These are phyloP conservation scores for Dichetophora obliterata DNA, from an alignment of 2,888 invertebrate genomes.

Conservation along the genomic window DNA sequence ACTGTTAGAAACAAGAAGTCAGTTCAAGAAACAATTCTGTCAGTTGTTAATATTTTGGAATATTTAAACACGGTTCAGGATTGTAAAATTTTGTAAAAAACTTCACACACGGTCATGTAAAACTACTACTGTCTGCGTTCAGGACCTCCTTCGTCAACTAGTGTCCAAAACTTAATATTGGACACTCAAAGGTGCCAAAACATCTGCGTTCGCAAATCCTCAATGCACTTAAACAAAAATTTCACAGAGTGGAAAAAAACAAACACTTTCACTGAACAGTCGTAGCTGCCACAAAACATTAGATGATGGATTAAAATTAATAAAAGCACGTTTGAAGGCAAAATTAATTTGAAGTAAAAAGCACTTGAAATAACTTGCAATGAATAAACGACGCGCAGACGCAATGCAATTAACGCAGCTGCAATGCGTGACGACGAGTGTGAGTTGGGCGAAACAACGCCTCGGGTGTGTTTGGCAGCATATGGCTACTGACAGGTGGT, in stretches of 20 bases:
- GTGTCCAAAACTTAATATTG: constrained; percentile 3
- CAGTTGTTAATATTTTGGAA: too few relatives aligned
- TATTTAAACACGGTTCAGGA: too few relatives aligned
- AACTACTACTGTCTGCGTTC: not conserved
- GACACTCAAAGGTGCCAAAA: constrained; percentile 19
- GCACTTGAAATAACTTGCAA: not conserved
- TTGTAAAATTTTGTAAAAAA: too few relatives aligned
- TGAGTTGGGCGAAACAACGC: constrained; percentile 1
- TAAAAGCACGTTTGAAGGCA: not conserved
- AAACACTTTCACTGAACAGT: constrained; percentile 34
- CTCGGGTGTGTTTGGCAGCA: not conserved
- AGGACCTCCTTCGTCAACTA: constrained; percentile 1
- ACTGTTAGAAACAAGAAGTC: not conserved
- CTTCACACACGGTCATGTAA: too few relatives aligned
- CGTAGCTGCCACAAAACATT: not conserved
- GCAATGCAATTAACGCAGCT: not conserved
- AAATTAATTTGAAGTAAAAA: not conserved
- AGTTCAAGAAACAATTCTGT: too few relatives aligned
- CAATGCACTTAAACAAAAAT: not conserved
- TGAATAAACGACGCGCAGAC: not conserved
- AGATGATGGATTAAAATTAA: constrained; percentile 8
- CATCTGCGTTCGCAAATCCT: not conserved
- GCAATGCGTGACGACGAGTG: constrained; percentile 1
- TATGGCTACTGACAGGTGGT: not conserved
- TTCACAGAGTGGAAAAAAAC: not conserved